These are phyloP conservation scores for Parnassius smintheus DNA, from an alignment of 2,888 invertebrate species.

Conservation along the genomic window DNA sequence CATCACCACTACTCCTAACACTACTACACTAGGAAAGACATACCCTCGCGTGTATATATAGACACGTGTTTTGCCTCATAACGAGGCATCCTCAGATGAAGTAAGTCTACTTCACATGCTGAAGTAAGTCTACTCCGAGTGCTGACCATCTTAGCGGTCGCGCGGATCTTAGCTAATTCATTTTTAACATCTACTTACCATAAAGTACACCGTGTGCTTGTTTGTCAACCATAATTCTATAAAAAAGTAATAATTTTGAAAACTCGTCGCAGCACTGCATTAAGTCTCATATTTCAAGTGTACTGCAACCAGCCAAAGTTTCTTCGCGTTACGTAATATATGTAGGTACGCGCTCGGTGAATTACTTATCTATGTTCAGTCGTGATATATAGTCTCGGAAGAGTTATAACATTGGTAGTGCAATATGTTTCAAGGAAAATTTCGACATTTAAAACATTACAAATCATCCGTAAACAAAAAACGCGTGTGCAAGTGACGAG, in stretches of 20 bases:
- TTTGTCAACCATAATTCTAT: background rate
- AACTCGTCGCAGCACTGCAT: slow-evolving; percentile 13
- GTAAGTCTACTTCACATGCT: too few relatives aligned
- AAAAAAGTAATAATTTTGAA: background rate
- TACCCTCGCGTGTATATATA: too few relatives aligned
- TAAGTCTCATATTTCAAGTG: slow-evolving; percentile 21
- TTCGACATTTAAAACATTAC: slow-evolving; percentile 7
- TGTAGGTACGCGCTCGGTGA: slow-evolving; percentile 33
- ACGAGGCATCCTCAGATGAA: too few relatives aligned
- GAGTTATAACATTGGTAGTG: slow-evolving; percentile 13
- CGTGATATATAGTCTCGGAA: slow-evolving; percentile 28
- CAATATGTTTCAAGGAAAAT: background rate
- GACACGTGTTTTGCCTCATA: too few relatives aligned
- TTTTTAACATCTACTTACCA: too few relatives aligned
- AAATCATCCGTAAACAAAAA: background rate
- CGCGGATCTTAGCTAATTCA: too few relatives aligned
- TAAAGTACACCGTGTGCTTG: too few relatives aligned
- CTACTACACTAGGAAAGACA: too few relatives aligned
- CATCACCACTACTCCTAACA: too few relatives aligned
- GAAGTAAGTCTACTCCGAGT: too few relatives aligned
- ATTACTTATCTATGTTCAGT: slow-evolving; percentile 33
- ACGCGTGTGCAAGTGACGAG: too few relatives aligned
- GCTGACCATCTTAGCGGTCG: too few relatives aligned
- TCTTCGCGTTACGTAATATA: slow-evolving; percentile 28
- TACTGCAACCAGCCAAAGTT: slow-evolving; percentile 30